Evolutionary conservation across 2,888 invertebrate species (phyloP), one percentile per base, ranked within the genome.

Genomic region (Drosophila gaucha): DNA sequence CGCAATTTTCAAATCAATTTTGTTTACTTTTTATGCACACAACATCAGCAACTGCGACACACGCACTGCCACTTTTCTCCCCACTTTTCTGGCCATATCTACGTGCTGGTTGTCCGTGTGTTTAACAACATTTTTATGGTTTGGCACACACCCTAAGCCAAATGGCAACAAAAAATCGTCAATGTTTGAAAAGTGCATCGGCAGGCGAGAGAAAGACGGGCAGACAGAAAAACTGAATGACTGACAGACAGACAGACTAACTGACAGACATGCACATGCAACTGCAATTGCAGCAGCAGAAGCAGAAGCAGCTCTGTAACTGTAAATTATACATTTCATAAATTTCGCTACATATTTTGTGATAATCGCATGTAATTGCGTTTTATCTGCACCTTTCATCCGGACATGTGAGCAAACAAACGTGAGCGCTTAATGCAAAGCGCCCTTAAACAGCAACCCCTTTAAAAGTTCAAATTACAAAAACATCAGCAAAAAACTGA

Each of bases 321-420:
- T 90, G 90, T 90, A 90, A 90, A 90, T 90, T 90, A 88, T 87
- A 90, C 72, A 88, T 90, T 90, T 90, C 90, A 90, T 89, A 90
- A 90, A 88, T 90, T 90, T 80, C 67, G 84, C 82, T 69, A 85
- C 88, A 87, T 89, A 80, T 76, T 87, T 74, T 73, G 74, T 80
- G 90, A 89, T 90, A 90, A 90, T 90, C 90, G 90, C 90, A 89
- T 89, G 89, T 90, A 90, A 90, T 90, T 90, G 90, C 86, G 79
- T 78, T 90, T 90, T 90, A 90, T 90, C 90, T 90, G 79, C 90
- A 88, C 86, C 90, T 78, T 90, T 90, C 87, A 90, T 89, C 90
- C 90, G 80, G 86, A 89, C 89, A 89, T 90, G 84, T 90, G 86
- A 88, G 82, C 88, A 89, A 90, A 89, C 85, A 89, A 78, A 86